These are phyloP conservation scores for Pecten maximus DNA, from an alignment of 2,888 invertebrate species.

Conservation along the genomic window DNA sequence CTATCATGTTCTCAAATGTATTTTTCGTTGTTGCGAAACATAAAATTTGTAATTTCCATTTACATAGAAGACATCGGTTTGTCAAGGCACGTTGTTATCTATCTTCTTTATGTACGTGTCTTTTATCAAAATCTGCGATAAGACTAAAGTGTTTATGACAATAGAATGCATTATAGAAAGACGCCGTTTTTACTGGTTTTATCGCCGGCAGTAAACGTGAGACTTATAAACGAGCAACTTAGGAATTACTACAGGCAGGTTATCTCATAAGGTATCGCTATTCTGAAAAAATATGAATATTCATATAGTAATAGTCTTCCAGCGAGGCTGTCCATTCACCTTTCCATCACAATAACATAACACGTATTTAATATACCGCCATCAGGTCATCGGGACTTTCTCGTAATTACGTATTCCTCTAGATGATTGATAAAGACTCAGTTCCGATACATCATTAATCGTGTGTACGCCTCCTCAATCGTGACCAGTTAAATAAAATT, in stretches of 20 bases:
- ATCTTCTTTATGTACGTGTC: neutral
- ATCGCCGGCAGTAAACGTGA: neutral
- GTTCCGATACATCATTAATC: no score
- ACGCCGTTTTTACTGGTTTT: neutral
- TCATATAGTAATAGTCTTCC: neutral
- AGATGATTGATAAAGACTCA: neutral
- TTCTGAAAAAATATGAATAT: conserved; percentile 11
- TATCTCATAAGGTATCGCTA: neutral
- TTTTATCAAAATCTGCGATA: conserved; percentile 22
- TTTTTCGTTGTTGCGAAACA: conserved; percentile 8
- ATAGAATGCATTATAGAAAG: neutral
- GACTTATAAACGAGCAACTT: neutral
- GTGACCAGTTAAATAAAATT: no score
- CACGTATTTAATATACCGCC: neutral
- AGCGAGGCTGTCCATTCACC: neutral
- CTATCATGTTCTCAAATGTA: neutral
- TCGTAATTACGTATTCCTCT: neutral
- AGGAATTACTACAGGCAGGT: neutral
- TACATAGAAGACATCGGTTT: conserved; percentile 12
- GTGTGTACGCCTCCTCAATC: no score
- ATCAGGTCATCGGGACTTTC: neutral
- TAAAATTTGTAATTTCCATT: conserved; percentile 33
- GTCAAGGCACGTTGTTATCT: neutral
- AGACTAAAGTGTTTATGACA: neutral
- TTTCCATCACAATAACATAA: neutral